These are phyloP conservation scores for Falcaria lacertinaria DNA, from an alignment of 2,888 invertebrate genomes.

Conservation along the genomic window DNA sequence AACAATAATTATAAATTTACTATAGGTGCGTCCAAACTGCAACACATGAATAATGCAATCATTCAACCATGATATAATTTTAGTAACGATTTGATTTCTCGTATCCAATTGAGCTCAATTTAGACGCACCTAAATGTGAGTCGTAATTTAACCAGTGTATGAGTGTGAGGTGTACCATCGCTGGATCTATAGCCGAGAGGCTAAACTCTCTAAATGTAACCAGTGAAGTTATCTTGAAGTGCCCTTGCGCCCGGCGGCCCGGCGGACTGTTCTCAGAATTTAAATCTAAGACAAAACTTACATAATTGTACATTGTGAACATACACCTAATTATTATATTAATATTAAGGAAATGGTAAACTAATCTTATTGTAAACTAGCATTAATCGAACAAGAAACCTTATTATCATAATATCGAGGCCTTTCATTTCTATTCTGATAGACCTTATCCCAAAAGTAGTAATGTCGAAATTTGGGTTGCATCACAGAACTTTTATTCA, in stretches of 20 bases:
- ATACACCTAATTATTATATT: slow-evolving; percentile 72
- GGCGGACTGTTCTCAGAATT: slow-evolving; percentile 70
- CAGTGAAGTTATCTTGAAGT: slow-evolving; percentile 64
- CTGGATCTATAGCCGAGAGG: slow-evolving; percentile 39
- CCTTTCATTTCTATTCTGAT: slow-evolving; percentile 55
- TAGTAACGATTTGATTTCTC: background rate
- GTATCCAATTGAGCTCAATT: background rate
- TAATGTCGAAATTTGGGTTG: no score
- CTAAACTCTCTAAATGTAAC: slow-evolving; percentile 38
- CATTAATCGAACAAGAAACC: slow-evolving; percentile 78
- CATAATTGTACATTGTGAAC: slow-evolving; percentile 78
- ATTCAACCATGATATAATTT: background rate
- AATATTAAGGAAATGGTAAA: slow-evolving; percentile 63
- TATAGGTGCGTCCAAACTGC: background rate
- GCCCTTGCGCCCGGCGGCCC: slow-evolving; percentile 72
- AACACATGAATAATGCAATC: background rate
- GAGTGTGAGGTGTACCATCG: slow-evolving; percentile 29
- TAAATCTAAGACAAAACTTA: slow-evolving; percentile 66
- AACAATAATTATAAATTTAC: background rate
- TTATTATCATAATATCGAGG: slow-evolving; percentile 75
- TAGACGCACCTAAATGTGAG: slow-evolving; percentile 10
- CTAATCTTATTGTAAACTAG: slow-evolving; percentile 79
- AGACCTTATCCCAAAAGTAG: no score
- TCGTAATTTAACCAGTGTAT: slow-evolving; percentile 33
- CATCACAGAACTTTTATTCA: no score